Conservation (phyloP, 1,140 invertebrate species). For the Micrasema minimum region DNA sequence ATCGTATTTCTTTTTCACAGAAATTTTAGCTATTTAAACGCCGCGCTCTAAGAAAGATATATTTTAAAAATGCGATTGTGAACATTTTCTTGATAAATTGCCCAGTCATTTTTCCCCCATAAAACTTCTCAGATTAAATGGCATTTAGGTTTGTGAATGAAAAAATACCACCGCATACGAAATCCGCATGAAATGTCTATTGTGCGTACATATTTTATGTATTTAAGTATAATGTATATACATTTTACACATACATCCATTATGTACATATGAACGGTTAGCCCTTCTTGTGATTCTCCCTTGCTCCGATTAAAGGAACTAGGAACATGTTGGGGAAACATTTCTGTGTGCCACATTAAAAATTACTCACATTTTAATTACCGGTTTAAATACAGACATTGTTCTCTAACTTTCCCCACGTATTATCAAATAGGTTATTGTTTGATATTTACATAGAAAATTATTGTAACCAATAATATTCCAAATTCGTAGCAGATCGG, state of each 20-base stretch:
- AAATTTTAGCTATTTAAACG: not conserved
- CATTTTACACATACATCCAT: too few species aligned
- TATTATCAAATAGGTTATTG: too few species aligned
- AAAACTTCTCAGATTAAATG: constrained; percentile 49
- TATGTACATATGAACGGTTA: not conserved
- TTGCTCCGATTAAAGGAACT: not conserved
- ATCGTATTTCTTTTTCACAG: constrained; percentile 1
- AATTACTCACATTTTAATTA: not conserved
- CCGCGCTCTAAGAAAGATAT: constrained; percentile 20
- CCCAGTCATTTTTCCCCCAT: constrained; percentile 45
- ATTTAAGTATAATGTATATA: constrained; percentile 10
- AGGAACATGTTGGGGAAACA: not conserved
- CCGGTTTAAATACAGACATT: too few species aligned
- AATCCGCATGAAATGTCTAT: constrained; percentile 43
- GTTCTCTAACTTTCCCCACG: too few species aligned
- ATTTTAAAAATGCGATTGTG: constrained; percentile 36
- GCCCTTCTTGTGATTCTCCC: not conserved
- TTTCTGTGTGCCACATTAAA: not conserved
- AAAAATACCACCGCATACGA: constrained; percentile 44
- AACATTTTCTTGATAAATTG: constrained; percentile 47
- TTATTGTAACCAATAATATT: too few species aligned
- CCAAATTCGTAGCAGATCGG: too few species aligned
- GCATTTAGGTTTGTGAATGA: constrained; percentile 49
- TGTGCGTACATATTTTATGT: too few species aligned
- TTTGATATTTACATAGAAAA: too few species aligned